Percentiles rank a stretch among this genome's conserved stretches.
Evolutionary conservation across 2,797 vertebrate genomes (phyloP).

Genomic region (Orientallactaga sibirica): DNA sequence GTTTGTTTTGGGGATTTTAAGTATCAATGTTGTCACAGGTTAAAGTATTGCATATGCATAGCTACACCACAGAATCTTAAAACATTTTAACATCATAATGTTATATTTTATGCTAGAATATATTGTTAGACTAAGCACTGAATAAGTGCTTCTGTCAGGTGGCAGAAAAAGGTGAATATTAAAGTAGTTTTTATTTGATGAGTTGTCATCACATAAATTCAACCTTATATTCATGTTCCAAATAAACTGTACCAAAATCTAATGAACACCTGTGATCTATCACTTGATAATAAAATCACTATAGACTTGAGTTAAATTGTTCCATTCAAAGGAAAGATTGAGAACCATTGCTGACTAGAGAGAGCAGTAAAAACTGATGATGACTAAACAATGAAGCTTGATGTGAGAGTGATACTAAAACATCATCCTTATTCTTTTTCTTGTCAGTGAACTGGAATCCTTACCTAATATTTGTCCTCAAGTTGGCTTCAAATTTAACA

Average conservation of each 20-base stretch:
- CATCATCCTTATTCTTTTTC: not conserved
- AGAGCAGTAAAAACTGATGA: not conserved
- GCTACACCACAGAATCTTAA: not conserved
- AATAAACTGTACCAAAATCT: not conserved
- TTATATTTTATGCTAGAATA: slow-evolving; percentile 24
- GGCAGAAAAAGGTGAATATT: not conserved
- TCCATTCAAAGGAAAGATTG: not conserved
- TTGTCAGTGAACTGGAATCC: not conserved
- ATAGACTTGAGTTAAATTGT: not conserved
- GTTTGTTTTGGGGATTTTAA: not conserved
- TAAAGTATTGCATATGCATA: not conserved
- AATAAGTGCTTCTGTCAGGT: not conserved
- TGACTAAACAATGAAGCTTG: not conserved
- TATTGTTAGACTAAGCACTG: not conserved
- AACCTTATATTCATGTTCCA: not conserved
- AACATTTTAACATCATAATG: not conserved
- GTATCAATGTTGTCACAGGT: not conserved
- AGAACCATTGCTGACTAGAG: not conserved
- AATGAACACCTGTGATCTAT: not conserved
- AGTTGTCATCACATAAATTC: not conserved
- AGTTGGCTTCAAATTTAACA: not conserved
- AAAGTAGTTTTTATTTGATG: not conserved
- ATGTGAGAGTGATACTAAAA: not conserved
- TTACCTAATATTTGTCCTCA: not conserved
- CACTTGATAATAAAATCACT: not conserved